Evolutionary conservation across 53 echinoderm and acorn worm species (phyloP).

Genomic region (Echinometra lucunter): DNA sequence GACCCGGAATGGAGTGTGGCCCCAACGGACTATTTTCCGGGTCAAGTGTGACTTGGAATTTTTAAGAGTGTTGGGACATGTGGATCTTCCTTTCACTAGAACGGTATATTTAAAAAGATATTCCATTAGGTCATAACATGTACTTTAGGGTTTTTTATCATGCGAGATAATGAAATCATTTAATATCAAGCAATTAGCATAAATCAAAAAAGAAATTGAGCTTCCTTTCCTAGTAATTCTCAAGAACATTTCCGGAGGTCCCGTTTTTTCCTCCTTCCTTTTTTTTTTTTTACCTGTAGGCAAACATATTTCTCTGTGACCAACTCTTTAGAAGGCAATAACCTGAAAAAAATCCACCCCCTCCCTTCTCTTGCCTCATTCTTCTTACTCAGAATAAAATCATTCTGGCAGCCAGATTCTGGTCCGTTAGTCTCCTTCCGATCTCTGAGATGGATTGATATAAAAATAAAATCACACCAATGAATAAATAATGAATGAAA

Average conservation of each 20-base stretch:
- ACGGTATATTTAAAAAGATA: not conserved
- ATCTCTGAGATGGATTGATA: not conserved
- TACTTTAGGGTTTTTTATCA: too few relatives aligned
- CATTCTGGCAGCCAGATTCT: too few relatives aligned
- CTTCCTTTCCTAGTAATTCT: not conserved
- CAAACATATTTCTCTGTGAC: not conserved
- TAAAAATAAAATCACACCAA: not conserved
- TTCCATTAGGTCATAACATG: not conserved
- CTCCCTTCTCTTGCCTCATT: not conserved
- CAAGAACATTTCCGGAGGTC: not conserved
- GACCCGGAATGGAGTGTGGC: too few relatives aligned
- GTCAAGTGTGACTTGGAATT: too few relatives aligned
- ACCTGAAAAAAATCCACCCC: not conserved
- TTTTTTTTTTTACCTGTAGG: not conserved
- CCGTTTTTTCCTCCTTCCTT: not conserved
- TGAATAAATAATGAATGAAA: not conserved
- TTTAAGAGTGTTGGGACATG: too few relatives aligned
- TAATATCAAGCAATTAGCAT: not conserved
- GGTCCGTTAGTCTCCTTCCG: not conserved
- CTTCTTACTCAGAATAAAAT: not conserved
- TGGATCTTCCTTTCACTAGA: not conserved
- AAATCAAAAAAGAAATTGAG: not conserved
- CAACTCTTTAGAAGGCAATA: not conserved
- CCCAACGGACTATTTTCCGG: too few relatives aligned
- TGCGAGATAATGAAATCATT: not conserved